Evolutionary conservation across 2,113 vertebrate genomes (phyloP).

Genomic region (Rynchops niger): DNA sequence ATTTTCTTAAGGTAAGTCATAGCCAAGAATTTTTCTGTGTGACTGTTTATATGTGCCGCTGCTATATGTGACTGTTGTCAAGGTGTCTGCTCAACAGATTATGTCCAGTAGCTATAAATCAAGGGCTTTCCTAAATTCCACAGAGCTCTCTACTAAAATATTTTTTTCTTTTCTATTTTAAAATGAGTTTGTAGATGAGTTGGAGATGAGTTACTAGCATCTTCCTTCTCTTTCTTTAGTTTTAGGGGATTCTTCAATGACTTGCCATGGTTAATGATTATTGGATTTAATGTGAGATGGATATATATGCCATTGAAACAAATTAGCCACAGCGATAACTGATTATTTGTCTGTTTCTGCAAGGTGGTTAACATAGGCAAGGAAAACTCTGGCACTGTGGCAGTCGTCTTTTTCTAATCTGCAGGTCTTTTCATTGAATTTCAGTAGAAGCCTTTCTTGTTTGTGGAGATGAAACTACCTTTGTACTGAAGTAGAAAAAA

Average conservation of each 20-base stretch:
- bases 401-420: not conserved
- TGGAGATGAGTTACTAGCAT: not conserved
- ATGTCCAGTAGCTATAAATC: not conserved
- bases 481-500: not conserved
- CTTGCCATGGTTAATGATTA: not conserved
- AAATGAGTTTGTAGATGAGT: not conserved
- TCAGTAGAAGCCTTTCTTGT: not conserved
- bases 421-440: not conserved
- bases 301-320: not conserved
- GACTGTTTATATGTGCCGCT: not conserved
- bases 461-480: not conserved
- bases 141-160: not conserved
- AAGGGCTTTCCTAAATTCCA: not conserved
- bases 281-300: not conserved
- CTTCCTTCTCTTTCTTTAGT: not conserved
- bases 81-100: not conserved
- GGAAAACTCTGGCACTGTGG: not conserved
- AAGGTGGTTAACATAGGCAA: not conserved
- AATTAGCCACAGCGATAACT: not conserved
- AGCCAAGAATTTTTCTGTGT: not conserved
- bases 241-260: not conserved
- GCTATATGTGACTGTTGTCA: not conserved
- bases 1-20: constrained; percentile 88
- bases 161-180: not conserved
- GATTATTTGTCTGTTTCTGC: not conserved